Conservation (phyloP, 2,113 vertebrate species). For the Clarias macrocephalus region DNA sequence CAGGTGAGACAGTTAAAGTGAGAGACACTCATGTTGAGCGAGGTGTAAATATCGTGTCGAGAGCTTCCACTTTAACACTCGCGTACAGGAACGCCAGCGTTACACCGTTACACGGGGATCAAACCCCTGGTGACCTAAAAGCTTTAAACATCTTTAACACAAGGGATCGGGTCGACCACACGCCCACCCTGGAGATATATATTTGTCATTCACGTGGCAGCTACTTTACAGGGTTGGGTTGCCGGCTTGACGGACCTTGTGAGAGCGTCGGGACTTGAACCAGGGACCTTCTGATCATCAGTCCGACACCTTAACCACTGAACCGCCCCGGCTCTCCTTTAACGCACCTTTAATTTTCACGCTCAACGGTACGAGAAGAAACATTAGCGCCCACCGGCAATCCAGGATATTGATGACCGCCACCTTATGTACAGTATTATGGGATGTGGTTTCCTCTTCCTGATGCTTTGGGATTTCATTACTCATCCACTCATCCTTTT, state of each 20-base stretch:
- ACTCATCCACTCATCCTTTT: background rate
- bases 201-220: too few species aligned
- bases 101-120: background rate
- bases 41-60: background rate
- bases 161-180: too few species aligned
- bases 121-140: background rate
- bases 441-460: slow-evolving; percentile 17
- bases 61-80: background rate
- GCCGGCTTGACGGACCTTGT: too few species aligned
- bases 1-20: background rate
- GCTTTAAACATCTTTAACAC: background rate
- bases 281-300: too few species aligned
- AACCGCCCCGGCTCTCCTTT: too few species aligned
- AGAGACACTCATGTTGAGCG: background rate
- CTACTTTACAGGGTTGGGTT: too few species aligned
- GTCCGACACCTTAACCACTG: too few species aligned
- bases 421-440: slow-evolving; percentile 19
- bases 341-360: background rate
- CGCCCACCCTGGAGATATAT: too few species aligned
- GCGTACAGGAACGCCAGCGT: background rate
- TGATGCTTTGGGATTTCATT: slow-evolving; percentile 13
- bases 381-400: background rate
- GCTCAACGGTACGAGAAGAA: background rate
- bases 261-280: too few species aligned
- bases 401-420: background rate